Evolutionary conservation across 2,888 invertebrate genomes (phyloP), one percentile per base, ranked within the genome.

Genomic region (Alentia gelatinosa): DNA sequence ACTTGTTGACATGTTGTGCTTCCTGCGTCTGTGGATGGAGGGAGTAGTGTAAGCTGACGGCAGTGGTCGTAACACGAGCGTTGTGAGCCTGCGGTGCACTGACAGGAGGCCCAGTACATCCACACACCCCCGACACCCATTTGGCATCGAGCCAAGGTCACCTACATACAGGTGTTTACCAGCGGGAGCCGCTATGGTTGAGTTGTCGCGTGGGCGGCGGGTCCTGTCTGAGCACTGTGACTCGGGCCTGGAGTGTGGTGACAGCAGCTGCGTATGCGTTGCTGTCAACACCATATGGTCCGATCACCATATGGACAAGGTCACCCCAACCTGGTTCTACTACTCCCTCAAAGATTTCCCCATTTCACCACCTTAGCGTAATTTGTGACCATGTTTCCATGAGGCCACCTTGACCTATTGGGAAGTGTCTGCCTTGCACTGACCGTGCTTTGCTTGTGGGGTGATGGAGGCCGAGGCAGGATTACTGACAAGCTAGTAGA

Each of bases 211-310:
- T 26, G 33, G 30, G 74, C 33, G 4, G 74, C 33, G n/a, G 74
- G 26, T 26, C 15, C 74, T 74, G 74, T 74, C 74, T 74, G 74
- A 33, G 33, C 15, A 26, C 12, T 26, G n/a, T 74, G 33, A 74
- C 30, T 33, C 15, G 74, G 74, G 74, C 30, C 4, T 26, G 19
- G 15, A 56, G 23, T 56, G 74, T 74, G n/a, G 74, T 74, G 74
- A 74, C 74, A 74, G 74, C 33, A 33, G 56, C 56, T 74, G 5
- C 74, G 12, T 19, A 3, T 19, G 74, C 12, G 30, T 33, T 26
- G 26, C 74, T 74, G 74, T 74, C 83, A 40, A 83, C 42, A 39
- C 83, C 83, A 83, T 83, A 83, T 83, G 83, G 83, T 83, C 83
- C 83, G 9, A 42, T 19, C 83, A 42, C 83, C 83, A 83, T 83